Evolutionary conservation across 2,113 vertebrate species (phyloP).

Genomic region (Silurus glanis): DNA sequence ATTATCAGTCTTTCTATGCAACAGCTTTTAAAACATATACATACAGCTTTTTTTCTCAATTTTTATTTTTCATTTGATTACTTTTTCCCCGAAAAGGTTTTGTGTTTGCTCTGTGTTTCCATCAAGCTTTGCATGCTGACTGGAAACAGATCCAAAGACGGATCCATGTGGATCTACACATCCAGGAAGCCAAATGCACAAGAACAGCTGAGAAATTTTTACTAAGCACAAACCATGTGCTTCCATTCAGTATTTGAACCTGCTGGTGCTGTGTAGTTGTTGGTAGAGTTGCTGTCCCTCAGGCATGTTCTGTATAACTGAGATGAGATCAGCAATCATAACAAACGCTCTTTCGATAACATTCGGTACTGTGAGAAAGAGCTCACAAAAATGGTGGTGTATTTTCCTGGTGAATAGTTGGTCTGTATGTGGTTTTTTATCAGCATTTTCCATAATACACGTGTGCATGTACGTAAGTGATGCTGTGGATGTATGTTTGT

Average conservation of each 20-base stretch:
- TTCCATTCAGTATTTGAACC: conserved; percentile 21
- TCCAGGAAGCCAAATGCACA: conserved; percentile 16
- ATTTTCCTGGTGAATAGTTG: background rate
- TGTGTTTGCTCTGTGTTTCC: background rate
- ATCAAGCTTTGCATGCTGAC: conserved; percentile 8
- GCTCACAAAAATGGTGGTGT: background rate
- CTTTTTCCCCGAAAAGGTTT: background rate
- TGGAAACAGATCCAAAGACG: conserved; percentile 5
- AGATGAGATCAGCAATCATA: background rate
- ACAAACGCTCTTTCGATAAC: background rate
- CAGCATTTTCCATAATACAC: background rate
- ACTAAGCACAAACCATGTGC: background rate
- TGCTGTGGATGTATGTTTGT: conserved; percentile 16
- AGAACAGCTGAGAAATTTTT: conserved; percentile 39
- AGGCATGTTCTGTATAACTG: conserved; percentile 2
- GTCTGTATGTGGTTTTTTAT: background rate
- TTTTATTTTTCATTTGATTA: background rate
- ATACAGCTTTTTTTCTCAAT: background rate
- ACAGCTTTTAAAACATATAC: background rate
- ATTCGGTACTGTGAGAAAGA: background rate
- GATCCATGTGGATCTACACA: background rate
- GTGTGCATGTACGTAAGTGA: background rate
- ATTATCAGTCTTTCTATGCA: background rate
- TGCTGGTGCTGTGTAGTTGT: background rate
- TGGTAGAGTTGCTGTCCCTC: background rate